Evolutionary conservation across 2,888 invertebrate species (phyloP).

Genomic region (Mythimna lalbum): DNA sequence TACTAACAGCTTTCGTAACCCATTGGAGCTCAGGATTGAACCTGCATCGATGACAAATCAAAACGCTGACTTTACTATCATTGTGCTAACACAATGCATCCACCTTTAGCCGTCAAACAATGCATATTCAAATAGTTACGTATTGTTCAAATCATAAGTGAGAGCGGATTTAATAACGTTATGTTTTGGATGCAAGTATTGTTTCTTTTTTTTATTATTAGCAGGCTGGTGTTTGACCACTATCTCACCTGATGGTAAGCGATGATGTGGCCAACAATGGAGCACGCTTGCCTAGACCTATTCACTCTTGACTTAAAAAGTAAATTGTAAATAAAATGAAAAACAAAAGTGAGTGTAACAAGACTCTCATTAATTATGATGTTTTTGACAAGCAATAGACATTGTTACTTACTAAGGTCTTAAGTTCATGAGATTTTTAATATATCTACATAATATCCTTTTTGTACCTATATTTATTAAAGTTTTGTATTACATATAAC

Average conservation of each 20-base stretch:
- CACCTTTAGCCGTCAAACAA: slow-evolving; percentile 65
- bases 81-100: slow-evolving; percentile 67
- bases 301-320: no score
- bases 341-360: background rate
- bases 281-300: no score
- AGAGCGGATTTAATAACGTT: slow-evolving; percentile 28
- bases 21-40: slow-evolving; percentile 29
- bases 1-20: slow-evolving; percentile 46
- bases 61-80: slow-evolving; percentile 62
- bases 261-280: no score
- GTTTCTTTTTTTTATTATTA: no score
- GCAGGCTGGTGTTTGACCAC: no score
- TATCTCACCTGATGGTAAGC: no score
- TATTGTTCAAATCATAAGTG: slow-evolving; percentile 43
- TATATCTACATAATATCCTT: background rate
- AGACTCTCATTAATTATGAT: background rate
- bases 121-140: slow-evolving; percentile 68
- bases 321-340: no score
- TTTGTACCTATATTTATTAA: no score
- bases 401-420: background rate
- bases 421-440: background rate
- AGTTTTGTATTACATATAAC: background rate
- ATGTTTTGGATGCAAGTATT: background rate
- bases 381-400: no score
- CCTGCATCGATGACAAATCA: slow-evolving; percentile 67